These are phyloP conservation scores for Solen grandis DNA, from an alignment of 1,140 invertebrate species.

Conservation along the genomic window DNA sequence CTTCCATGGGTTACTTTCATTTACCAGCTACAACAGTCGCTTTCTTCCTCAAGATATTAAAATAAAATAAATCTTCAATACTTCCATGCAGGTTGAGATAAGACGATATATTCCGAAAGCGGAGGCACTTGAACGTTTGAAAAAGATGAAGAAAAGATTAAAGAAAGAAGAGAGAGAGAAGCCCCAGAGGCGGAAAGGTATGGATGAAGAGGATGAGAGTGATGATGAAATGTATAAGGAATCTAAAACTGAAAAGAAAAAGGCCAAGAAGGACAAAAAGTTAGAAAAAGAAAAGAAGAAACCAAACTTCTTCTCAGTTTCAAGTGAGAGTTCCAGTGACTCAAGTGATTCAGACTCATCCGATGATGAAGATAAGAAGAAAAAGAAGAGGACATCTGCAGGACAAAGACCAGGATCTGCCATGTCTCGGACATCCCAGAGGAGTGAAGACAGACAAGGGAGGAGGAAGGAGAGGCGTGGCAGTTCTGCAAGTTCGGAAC, in stretches of 20 bases:
- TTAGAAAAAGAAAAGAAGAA: slow-evolving; percentile 30
- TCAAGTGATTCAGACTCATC: not conserved
- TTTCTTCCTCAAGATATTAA: too few species aligned
- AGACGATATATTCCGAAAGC: slow-evolving; percentile 59
- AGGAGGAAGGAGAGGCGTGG: too few species aligned
- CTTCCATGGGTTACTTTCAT: too few species aligned
- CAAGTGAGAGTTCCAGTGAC: not conserved
- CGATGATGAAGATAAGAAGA: slow-evolving; percentile 7
- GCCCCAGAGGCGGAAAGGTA: slow-evolving; percentile 25
- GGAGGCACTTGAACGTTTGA: slow-evolving; percentile 49
- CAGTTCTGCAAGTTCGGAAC: too few species aligned
- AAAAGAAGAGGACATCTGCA: slow-evolving; percentile 3
- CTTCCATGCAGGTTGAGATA: slow-evolving; percentile 54
- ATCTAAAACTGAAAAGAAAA: slow-evolving; percentile 3
- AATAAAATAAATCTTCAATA: too few species aligned
- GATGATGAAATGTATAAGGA: slow-evolving; percentile 24
- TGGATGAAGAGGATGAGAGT: slow-evolving; percentile 51
- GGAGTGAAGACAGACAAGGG: not conserved
- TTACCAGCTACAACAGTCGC: too few species aligned
- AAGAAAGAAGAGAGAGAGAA: slow-evolving; percentile 40
- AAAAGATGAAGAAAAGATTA: slow-evolving; percentile 51
- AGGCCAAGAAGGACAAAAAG: slow-evolving; percentile 8
- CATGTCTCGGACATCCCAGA: not conserved
- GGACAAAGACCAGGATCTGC: not conserved
- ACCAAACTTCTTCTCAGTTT: not conserved